phyloP scores from a whole-genome alignment of 2,888 invertebrate genomes.

The Ferrisia virgata region DNA sequence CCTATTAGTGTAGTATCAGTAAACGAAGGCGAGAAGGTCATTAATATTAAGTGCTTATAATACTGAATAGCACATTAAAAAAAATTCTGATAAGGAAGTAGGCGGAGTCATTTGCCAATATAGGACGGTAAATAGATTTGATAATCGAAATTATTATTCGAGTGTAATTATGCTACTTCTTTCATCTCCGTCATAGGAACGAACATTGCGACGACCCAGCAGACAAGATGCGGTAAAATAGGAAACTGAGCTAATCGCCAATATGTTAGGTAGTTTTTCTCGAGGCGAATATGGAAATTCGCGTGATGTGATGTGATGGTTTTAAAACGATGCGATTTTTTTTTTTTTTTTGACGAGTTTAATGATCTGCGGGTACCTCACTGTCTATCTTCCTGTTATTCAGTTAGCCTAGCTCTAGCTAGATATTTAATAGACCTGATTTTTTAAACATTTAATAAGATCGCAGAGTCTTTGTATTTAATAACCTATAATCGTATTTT shows the following conservation, averaged over 20 bases:
- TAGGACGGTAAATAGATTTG: constrained; percentile 2
- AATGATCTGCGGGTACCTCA: too few species aligned
- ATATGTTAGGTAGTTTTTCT: neutral
- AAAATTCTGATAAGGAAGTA: constrained; percentile 4
- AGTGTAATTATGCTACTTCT: neutral
- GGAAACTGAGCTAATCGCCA: neutral
- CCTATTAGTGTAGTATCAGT: constrained; percentile 10
- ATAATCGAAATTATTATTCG: constrained; percentile 12
- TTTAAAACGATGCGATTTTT: neutral
- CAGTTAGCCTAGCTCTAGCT: too few species aligned
- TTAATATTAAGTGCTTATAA: constrained; percentile 10
- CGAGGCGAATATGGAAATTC: neutral
- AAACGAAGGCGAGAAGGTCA: constrained; percentile 11
- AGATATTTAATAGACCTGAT: too few species aligned
- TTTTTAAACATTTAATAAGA: too few species aligned
- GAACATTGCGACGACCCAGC: neutral
- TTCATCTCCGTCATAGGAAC: neutral
- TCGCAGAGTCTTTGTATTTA: too few species aligned
- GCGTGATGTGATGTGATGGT: neutral
- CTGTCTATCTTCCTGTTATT: too few species aligned
- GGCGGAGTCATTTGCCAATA: constrained; percentile 21
- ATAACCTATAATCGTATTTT: too few species aligned
- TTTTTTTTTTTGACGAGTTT: too few species aligned
- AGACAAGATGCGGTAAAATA: neutral
- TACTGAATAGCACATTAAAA: neutral